Base-by-base conservation (phyloP, 2,888 invertebrate genomes). In the Ormyrus rosae region DNA sequence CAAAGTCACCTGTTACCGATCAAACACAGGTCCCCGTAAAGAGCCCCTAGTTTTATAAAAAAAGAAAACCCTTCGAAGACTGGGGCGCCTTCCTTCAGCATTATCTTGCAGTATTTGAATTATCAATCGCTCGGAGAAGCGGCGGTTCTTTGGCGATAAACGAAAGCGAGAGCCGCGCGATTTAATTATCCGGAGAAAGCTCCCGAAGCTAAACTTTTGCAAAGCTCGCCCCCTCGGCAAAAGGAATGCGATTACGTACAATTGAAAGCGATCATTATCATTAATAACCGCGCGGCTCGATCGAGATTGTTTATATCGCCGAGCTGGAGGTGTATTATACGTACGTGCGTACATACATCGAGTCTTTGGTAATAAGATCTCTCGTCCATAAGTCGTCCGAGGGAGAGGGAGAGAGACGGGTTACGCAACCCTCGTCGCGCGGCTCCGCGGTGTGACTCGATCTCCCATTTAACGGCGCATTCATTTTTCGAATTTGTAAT, bases 401-500 rank as follows among this genome's bases (percentile, higher is more conserved):
- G 34, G 72, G 65, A 72, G 72, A 69, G 79, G 2, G 34, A 34
- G 34, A 34, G 34, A 69, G 79, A n/a, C 8, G 10, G 0, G 77
- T 81, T 77, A 55, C 53, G 81, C 72, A 81, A 77, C 68, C n/a
- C 56, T 13, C 11, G 53, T 9, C 53, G 61, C 58, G 64, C 48
- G 69, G n/a, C 19, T 45, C 48, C 51, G 34, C 51, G 6, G 60
- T 70, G 34, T 45, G 48, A 13, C 76, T 67, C 68, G 50, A 53
- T 67, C 68, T 78, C 70, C 80, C 72, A n/a, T 65, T 74, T 78
- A 78, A 78, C 74, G 81, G 81, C 78, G 64, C 67, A 58, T 74
- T 71, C 82, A 79, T 82, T 82, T 85, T 86, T 86, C 86, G 86
- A 88, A 88, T 86, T 88, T 86, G 85, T 85, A 88, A 88, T 88